Evolutionary conservation across 2,888 invertebrate species (phyloP).

Genomic region (Rhynchonema sp.): DNA sequence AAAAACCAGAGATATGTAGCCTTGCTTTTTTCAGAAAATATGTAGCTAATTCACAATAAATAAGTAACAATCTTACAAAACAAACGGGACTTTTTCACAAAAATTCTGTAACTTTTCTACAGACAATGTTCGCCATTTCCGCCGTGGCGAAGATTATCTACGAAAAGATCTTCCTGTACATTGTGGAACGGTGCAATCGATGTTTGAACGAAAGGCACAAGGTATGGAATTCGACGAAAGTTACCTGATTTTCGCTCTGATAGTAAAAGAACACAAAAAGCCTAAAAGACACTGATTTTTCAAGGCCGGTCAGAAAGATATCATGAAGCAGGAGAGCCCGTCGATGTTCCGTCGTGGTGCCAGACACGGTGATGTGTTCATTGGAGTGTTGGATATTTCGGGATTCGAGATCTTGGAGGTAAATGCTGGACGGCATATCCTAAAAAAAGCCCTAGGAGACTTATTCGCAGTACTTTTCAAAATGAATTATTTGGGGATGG

Average conservation of each 20-base stretch:
- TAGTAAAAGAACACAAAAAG: too few species aligned
- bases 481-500: background rate
- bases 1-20: background rate
- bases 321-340: background rate
- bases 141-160: slow-evolving; percentile 22
- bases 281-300: too few species aligned
- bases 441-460: too few species aligned
- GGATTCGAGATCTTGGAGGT: slow-evolving; percentile 22
- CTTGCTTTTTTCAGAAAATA: too few species aligned
- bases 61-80: too few species aligned
- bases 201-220: background rate
- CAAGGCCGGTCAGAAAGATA: background rate
- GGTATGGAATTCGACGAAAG: too few species aligned
- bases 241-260: too few species aligned
- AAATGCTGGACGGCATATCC: too few species aligned
- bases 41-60: too few species aligned
- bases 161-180: slow-evolving; percentile 20
- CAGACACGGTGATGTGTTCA: background rate
- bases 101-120: too few species aligned
- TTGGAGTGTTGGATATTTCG: slow-evolving; percentile 24
- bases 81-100: too few species aligned
- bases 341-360: background rate
- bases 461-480: too few species aligned
- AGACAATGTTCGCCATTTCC: slow-evolving; percentile 15
- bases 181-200: slow-evolving; percentile 17